These are phyloP conservation scores for Andrena bucephala DNA, from an alignment of 2,888 invertebrate genomes.

Conservation along the genomic window DNA sequence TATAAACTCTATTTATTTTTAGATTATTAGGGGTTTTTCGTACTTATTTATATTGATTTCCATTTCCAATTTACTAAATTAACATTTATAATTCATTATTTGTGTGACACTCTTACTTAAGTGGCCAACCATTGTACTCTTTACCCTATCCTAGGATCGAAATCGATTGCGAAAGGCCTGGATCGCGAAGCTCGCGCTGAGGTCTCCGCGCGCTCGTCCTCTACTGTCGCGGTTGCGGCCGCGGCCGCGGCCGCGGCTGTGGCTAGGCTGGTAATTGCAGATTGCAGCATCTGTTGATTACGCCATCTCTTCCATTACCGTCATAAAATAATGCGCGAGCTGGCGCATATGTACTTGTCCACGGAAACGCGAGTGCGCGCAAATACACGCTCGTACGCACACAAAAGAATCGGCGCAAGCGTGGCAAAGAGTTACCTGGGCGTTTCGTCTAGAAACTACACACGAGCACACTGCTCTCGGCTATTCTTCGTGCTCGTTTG, in stretches of 20 bases:
- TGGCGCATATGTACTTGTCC: background rate
- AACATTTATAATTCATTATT: too few species aligned
- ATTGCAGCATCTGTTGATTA: slow-evolving; percentile 66
- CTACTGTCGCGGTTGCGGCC: slow-evolving; percentile 5
- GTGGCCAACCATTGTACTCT: too few species aligned
- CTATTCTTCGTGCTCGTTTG: slow-evolving; percentile 69
- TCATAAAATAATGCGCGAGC: slow-evolving; percentile 63
- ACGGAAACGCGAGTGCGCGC: background rate
- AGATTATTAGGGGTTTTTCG: too few species aligned
- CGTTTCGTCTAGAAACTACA: slow-evolving; percentile 50
- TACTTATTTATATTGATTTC: too few species aligned
- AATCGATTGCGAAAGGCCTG: slow-evolving; percentile 27
- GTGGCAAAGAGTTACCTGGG: slow-evolving; percentile 42
- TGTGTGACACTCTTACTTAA: too few species aligned
- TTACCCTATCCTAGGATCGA: slow-evolving; percentile 6
- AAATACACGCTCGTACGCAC: background rate
- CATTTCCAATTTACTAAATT: too few species aligned
- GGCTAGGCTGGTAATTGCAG: slow-evolving; percentile 60
- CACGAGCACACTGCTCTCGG: slow-evolving; percentile 14
- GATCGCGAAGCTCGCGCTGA: background rate
- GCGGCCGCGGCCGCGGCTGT: slow-evolving; percentile 24
- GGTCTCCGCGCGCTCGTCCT: slow-evolving; percentile 9
- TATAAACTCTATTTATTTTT: too few species aligned
- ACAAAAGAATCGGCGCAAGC: slow-evolving; percentile 38
- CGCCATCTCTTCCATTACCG: slow-evolving; percentile 62